Evolutionary conservation across 2,888 invertebrate genomes (phyloP).

Genomic region (Pristionchus entomophagus): DNA sequence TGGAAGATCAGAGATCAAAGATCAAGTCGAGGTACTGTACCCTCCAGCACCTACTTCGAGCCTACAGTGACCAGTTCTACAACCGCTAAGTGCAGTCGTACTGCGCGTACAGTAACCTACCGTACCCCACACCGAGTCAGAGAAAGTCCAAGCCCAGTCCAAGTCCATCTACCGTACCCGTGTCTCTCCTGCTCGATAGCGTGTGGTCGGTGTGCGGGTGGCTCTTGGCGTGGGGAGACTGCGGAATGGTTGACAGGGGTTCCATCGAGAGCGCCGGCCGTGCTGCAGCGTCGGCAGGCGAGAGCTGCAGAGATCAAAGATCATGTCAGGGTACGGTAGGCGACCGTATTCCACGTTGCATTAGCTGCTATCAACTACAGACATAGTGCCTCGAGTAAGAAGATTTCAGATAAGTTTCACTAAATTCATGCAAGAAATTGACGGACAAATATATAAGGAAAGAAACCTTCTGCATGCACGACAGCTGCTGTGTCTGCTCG

Average conservation of each 20-base stretch:
- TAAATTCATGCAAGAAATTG: too few relatives aligned
- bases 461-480: neutral
- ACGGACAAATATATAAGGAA: too few relatives aligned
- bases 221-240: neutral
- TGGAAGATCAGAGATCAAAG: neutral
- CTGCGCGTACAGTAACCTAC: neutral
- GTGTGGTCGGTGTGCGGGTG: neutral
- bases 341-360: too few relatives aligned
- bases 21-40: too few relatives aligned
- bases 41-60: too few relatives aligned
- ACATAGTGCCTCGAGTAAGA: too few relatives aligned
- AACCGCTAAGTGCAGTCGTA: too few relatives aligned
- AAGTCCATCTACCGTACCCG: neutral
- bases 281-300: neutral
- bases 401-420: too few relatives aligned
- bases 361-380: too few relatives aligned
- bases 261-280: neutral
- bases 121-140: neutral
- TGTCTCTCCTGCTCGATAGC: neutral
- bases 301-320: neutral
- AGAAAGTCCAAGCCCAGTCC: too few relatives aligned
- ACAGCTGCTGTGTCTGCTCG: slow-evolving; percentile 2
- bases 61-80: too few relatives aligned
- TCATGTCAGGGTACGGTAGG: neutral
- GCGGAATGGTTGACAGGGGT: neutral